phyloP scores from a whole-genome alignment of 2,113 vertebrate genomes.

The Balaenoptera acutorostrata region DNA sequence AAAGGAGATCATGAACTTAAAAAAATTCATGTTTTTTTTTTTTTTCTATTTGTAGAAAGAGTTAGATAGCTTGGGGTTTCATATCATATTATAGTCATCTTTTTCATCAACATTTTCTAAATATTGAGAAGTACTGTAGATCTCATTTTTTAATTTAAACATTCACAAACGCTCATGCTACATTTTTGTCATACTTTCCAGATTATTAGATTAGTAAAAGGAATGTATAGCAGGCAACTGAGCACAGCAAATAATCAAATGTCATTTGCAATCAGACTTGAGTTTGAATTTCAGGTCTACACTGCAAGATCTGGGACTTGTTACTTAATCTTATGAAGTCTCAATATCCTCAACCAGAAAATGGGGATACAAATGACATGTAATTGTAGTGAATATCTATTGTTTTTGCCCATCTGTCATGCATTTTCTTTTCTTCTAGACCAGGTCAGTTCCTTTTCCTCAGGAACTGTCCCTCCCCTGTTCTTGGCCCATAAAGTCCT shows the following conservation, averaged over 20 bases:
- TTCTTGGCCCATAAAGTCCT: neutral
- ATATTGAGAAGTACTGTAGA: neutral
- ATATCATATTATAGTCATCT: neutral
- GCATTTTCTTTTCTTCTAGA: neutral
- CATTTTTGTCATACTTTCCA: neutral
- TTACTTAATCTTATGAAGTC: neutral
- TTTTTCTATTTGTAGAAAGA: conserved; percentile 38
- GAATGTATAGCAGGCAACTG: neutral
- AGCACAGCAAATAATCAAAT: neutral
- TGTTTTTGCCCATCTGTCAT: neutral
- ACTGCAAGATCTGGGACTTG: neutral
- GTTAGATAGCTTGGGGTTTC: neutral
- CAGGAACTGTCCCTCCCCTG: neutral
- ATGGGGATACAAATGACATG: neutral
- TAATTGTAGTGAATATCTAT: neutral
- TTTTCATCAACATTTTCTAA: conserved; percentile 35
- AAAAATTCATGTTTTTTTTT: conserved; percentile 62
- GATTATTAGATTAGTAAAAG: conserved; percentile 33
- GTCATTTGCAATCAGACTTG: neutral
- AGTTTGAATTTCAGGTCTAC: neutral
- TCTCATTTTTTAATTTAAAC: conserved; percentile 22
- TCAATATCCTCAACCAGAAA: neutral
- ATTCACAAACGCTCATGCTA: conserved; percentile 10
- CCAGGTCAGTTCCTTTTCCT: neutral
- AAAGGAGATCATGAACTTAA: conserved; percentile 64